Evolutionary conservation across 2,797 vertebrate genomes (phyloP).

Genomic region (Sparidentex hasta): DNA sequence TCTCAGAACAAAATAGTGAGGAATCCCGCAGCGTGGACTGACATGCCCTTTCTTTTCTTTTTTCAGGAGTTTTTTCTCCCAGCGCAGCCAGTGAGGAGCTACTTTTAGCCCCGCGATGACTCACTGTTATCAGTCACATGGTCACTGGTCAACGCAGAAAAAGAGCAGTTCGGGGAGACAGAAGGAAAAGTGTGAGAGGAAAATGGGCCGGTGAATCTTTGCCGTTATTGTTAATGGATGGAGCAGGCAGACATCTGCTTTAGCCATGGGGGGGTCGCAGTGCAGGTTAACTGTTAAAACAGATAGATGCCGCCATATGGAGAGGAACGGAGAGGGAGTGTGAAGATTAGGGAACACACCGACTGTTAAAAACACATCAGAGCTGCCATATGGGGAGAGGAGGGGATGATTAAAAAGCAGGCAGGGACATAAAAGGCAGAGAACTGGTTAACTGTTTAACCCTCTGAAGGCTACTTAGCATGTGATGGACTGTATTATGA

Average conservation of each 20-base stretch:
- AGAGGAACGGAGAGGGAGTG: constrained; percentile 21
- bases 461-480: neutral
- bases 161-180: neutral
- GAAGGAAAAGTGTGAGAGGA: constrained; percentile 50
- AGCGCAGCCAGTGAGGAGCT: constrained; percentile 1
- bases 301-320: constrained; percentile 33
- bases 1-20: neutral
- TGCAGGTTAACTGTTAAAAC: constrained; percentile 52
- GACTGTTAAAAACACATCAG: constrained; percentile 22
- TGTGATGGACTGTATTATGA: neutral
- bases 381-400: constrained; percentile 21
- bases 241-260: constrained; percentile 64
- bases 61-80: neutral
- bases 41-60: neutral
- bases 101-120: constrained; percentile 31
- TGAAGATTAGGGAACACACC: constrained; percentile 25
- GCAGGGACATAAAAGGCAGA: neutral
- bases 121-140: constrained; percentile 37
- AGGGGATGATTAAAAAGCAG: neutral
- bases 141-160: constrained; percentile 38
- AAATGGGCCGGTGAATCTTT: constrained; percentile 22
- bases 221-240: constrained; percentile 50
- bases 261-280: constrained; percentile 26
- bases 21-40: neutral
- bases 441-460: neutral